Conservation (phyloP, 2,888 invertebrate species). For the Macaria liturata region DNA sequence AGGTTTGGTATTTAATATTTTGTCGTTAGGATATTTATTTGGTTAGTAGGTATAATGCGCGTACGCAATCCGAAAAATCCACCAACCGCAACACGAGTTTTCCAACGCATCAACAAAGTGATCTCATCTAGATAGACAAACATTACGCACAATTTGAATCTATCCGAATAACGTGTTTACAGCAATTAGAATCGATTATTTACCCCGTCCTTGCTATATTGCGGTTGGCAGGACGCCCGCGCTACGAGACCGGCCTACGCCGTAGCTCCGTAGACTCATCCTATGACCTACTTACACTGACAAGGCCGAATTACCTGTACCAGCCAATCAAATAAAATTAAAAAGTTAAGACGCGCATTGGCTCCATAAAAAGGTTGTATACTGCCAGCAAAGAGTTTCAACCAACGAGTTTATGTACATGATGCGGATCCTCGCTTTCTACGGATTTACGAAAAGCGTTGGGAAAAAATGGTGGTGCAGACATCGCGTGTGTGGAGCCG, state of each 20-base stretch:
- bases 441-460: constrained; percentile 60
- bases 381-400: constrained; percentile 19
- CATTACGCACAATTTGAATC: constrained; percentile 12
- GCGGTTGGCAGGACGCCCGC: constrained; percentile 21
- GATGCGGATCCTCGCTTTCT: constrained; percentile 54
- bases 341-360: constrained; percentile 12
- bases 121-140: constrained; percentile 24
- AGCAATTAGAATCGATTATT: constrained; percentile 15
- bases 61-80: background rate
- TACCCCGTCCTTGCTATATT: constrained; percentile 23
- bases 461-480: constrained; percentile 62
- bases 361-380: constrained; percentile 26
- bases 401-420: constrained; percentile 16
- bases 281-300: constrained; percentile 27
- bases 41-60: background rate
- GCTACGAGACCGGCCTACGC: constrained; percentile 37
- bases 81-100: background rate
- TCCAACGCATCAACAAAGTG: constrained; percentile 10
- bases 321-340: constrained; percentile 12
- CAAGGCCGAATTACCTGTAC: constrained; percentile 22
- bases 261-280: constrained; percentile 32
- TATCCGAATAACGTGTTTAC: constrained; percentile 23
- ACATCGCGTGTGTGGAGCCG: constrained; percentile 72
- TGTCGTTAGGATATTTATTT: too few species aligned
- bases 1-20: too few species aligned